phyloP scores from a whole-genome alignment of 2,888 invertebrate genomes.

The Apamea crenata region DNA sequence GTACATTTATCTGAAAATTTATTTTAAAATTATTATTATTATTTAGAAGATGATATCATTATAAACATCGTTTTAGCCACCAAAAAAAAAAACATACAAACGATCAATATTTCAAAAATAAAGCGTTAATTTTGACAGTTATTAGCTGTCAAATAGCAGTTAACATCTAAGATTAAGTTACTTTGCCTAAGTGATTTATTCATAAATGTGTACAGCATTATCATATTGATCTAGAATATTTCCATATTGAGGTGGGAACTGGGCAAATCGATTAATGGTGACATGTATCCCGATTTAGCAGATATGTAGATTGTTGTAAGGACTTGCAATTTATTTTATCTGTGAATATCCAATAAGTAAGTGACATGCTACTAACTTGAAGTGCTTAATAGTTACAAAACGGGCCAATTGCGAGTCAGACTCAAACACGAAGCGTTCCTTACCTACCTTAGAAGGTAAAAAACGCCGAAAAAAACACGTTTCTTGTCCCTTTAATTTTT shows the following conservation, averaged over 20 bases:
- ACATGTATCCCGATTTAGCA: slow-evolving; percentile 19
- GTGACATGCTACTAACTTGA: not conserved
- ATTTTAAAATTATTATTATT: not conserved
- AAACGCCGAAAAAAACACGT: no score
- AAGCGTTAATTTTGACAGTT: slow-evolving; percentile 50
- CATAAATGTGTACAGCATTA: slow-evolving; percentile 21
- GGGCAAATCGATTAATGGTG: slow-evolving; percentile 36
- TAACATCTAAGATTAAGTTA: slow-evolving; percentile 44
- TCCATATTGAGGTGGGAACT: slow-evolving; percentile 46
- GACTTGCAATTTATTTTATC: slow-evolving; percentile 8
- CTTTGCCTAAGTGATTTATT: slow-evolving; percentile 51
- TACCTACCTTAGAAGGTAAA: no score
- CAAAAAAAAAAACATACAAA: slow-evolving; percentile 47
- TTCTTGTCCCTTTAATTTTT: no score
- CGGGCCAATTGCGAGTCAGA: no score
- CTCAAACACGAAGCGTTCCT: no score
- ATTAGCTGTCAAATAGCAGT: slow-evolving; percentile 52
- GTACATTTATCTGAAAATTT: not conserved
- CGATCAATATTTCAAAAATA: slow-evolving; percentile 54
- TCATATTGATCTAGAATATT: slow-evolving; percentile 55
- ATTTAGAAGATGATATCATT: slow-evolving; percentile 12
- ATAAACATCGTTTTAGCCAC: not conserved
- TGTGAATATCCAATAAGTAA: slow-evolving; percentile 9
- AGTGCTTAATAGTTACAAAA: not conserved
- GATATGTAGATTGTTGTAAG: not conserved